These are phyloP conservation scores for Phenganax marumi DNA, from an alignment of 92 coral and sea anemone genomes.

Conservation along the genomic window DNA sequence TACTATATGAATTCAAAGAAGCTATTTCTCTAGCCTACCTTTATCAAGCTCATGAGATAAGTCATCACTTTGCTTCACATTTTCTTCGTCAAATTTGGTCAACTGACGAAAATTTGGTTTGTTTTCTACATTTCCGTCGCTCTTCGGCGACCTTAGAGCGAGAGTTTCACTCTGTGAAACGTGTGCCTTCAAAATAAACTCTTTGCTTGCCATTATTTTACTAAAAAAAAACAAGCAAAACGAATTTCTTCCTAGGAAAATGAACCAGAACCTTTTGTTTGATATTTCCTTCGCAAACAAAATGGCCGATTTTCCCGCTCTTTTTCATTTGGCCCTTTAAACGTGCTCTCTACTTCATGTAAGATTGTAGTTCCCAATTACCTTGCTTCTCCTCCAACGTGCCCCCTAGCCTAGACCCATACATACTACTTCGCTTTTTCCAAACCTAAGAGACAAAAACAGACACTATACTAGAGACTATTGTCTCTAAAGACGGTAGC, in stretches of 20 bases:
- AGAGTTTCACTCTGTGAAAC: slow-evolving; percentile 62
- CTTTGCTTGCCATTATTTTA: slow-evolving; percentile 62
- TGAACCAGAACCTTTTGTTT: neutral
- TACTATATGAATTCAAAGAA: neutral
- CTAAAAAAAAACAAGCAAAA: neutral
- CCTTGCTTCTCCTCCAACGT: neutral
- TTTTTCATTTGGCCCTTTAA: slow-evolving; percentile 10
- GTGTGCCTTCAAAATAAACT: slow-evolving; percentile 80
- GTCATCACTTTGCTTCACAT: neutral
- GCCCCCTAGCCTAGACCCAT: too few species aligned
- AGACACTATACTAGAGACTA: too few species aligned
- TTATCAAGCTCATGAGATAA: slow-evolving; percentile 30
- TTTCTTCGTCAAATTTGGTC: slow-evolving; percentile 47
- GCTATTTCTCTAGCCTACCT: slow-evolving; percentile 3
- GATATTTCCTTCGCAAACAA: slow-evolving; percentile 5
- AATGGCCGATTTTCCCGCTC: slow-evolving; percentile 46
- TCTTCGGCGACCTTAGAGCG: slow-evolving; percentile 48
- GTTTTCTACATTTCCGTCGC: slow-evolving; percentile 46
- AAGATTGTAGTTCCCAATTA: neutral
- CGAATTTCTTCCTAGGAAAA: neutral
- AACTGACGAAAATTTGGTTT: neutral
- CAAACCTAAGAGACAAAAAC: too few species aligned
- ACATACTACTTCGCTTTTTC: too few species aligned
- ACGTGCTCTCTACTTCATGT: neutral
- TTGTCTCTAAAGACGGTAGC: too few species aligned